These are phyloP conservation scores for Daboia siamensis DNA, from an alignment of 2,113 vertebrate genomes.

Conservation along the genomic window DNA sequence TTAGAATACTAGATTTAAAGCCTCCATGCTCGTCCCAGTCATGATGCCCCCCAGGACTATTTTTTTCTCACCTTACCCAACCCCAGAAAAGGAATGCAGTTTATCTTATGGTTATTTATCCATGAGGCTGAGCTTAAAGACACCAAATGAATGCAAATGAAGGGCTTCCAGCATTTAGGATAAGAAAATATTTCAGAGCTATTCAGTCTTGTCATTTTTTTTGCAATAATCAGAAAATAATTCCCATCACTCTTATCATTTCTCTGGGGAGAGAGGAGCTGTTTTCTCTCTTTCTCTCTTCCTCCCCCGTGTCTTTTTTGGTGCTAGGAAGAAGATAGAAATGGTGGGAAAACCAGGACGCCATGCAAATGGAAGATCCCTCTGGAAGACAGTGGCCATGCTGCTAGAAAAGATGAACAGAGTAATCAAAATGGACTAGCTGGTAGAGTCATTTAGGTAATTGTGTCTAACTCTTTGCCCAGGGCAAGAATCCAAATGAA, in stretches of 20 bases:
- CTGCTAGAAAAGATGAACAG: neutral
- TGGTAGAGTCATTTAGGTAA: neutral
- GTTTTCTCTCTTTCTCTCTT: neutral
- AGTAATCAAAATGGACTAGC: neutral
- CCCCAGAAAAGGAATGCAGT: neutral
- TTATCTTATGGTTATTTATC: neutral
- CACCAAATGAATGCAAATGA: neutral
- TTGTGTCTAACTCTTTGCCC: neutral
- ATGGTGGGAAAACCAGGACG: neutral
- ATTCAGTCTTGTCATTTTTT: neutral
- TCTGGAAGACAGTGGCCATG: neutral
- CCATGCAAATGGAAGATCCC: neutral
- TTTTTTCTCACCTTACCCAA: neutral
- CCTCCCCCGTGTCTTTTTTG: neutral
- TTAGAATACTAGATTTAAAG: neutral
- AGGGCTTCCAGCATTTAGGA: neutral
- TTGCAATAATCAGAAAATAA: neutral
- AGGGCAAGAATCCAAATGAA: neutral
- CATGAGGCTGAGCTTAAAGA: neutral
- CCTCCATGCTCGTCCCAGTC: neutral
- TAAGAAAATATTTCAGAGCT: neutral
- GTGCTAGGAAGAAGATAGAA: neutral
- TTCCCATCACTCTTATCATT: neutral
- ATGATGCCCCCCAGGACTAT: neutral
- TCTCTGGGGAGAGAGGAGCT: neutral